Percentiles rank a stretch among this genome's conserved stretches.
phyloP scores from a whole-genome alignment of 2,888 invertebrate genomes.

The Syritta pipiens region DNA sequence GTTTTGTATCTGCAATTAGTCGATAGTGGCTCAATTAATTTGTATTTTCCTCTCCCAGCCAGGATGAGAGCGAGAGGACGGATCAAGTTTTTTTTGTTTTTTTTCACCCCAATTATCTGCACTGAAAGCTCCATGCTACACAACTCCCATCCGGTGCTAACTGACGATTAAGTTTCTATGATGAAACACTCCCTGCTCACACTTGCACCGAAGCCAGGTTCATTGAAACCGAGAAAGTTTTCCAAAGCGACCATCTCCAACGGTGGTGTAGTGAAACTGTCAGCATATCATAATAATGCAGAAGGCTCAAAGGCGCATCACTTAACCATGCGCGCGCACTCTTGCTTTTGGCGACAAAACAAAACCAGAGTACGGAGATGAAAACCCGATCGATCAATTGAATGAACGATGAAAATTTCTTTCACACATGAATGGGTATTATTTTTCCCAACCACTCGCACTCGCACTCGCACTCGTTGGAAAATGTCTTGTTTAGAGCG shows the following conservation, averaged over 20 bases:
- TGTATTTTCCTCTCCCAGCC: no score
- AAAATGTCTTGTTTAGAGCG: conserved; percentile 60
- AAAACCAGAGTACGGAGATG: conserved; percentile 56
- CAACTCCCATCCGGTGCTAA: conserved; percentile 30
- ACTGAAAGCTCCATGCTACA: no score
- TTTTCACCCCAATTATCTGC: no score
- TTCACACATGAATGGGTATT: conserved; percentile 67
- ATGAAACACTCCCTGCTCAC: conserved; percentile 1
- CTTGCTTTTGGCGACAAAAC: conserved; percentile 64
- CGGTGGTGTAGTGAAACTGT: conserved; percentile 57
- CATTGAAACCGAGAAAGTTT: conserved; percentile 63
- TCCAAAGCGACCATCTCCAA: conserved; percentile 26
- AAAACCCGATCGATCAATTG: conserved; percentile 67
- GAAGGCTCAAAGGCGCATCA: conserved; percentile 39
- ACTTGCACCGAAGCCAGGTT: conserved; percentile 10
- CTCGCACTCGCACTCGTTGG: conserved; percentile 5
- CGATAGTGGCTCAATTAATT: no score
- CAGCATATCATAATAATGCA: conserved; percentile 59
- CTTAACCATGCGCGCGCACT: conserved; percentile 45
- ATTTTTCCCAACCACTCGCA: conserved; percentile 53
- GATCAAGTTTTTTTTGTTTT: no score
- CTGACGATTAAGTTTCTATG: conserved; percentile 31
- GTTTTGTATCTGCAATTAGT: no score
- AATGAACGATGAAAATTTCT: conserved; percentile 67
- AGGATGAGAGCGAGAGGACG: no score